Evolutionary conservation across 2,797 vertebrate species (phyloP).

Genomic region (Spatula versicolor): DNA sequence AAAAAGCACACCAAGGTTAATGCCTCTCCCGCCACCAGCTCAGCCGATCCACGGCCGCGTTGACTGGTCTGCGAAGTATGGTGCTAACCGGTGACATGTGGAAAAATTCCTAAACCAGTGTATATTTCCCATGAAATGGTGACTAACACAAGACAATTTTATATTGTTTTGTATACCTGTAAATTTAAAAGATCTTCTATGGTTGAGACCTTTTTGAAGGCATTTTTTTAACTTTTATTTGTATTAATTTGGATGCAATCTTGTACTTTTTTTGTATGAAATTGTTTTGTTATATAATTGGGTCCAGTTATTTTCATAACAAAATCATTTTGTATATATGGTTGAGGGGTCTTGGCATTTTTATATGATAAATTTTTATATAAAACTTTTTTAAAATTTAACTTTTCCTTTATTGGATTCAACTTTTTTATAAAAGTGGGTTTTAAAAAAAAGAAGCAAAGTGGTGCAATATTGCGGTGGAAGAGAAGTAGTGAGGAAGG

Average conservation of each 20-base stretch:
- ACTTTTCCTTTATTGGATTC: constrained; percentile 58
- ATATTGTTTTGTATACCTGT: neutral
- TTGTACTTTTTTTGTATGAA: constrained; percentile 80
- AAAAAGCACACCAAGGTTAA: constrained; percentile 81
- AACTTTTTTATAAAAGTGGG: constrained; percentile 70
- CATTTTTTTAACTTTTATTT: constrained; percentile 52
- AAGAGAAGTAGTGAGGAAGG: constrained; percentile 35
- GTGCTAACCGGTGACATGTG: constrained; percentile 80
- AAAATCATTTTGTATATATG: constrained; percentile 80
- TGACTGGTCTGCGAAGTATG: constrained; percentile 94
- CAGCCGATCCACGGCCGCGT: constrained; percentile 87
- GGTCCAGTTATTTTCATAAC: constrained; percentile 80
- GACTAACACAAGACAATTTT: neutral
- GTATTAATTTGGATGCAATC: constrained; percentile 72
- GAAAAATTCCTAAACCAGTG: neutral
- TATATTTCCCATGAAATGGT: neutral
- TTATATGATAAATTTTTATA: constrained; percentile 78
- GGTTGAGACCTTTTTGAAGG: constrained; percentile 58
- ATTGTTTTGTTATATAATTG: constrained; percentile 76
- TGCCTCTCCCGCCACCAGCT: constrained; percentile 80
- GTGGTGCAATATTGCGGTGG: constrained; percentile 73
- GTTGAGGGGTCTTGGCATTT: constrained; percentile 71
- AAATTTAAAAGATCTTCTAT: constrained; percentile 30
- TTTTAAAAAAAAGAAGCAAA: constrained; percentile 41
- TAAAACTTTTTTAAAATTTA: constrained; percentile 64